These are phyloP conservation scores for Lasioglossum pauxillum DNA, from an alignment of 2,888 invertebrate species.

Conservation along the genomic window DNA sequence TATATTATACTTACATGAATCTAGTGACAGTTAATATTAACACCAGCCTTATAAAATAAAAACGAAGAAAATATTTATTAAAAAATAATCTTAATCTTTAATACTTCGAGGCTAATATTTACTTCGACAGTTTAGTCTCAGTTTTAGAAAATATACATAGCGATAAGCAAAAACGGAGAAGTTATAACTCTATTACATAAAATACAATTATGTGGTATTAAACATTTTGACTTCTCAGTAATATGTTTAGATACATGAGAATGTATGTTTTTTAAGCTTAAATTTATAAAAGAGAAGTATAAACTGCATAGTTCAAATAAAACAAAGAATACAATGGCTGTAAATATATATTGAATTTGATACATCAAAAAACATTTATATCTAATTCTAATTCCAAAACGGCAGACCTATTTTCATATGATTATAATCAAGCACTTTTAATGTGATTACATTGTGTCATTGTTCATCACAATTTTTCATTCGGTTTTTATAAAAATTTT, in stretches of 20 bases:
- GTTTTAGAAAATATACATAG: constrained; percentile 35
- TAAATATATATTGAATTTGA: constrained; percentile 61
- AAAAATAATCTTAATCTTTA: constrained; percentile 48
- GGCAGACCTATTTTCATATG: constrained; percentile 64
- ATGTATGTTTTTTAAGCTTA: constrained; percentile 52
- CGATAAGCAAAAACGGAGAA: constrained; percentile 34
- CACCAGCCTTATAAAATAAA: constrained; percentile 49
- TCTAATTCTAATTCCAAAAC: constrained; percentile 43
- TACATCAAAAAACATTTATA: constrained; percentile 56
- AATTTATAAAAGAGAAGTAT: constrained; percentile 35
- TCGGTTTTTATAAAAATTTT: constrained; percentile 39
- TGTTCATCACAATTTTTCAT: constrained; percentile 23
- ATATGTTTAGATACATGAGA: constrained; percentile 38
- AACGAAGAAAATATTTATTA: constrained; percentile 34
- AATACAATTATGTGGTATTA: constrained; percentile 36
- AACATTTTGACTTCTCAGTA: constrained; percentile 30
- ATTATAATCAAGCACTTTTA: constrained; percentile 44
- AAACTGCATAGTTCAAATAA: constrained; percentile 42
- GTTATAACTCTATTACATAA: constrained; percentile 35
- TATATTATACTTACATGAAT: constrained; percentile 24
- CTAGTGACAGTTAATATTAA: constrained; percentile 55
- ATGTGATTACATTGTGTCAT: constrained; percentile 38
- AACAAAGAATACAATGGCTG: constrained; percentile 42
- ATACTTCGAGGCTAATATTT: constrained; percentile 37
- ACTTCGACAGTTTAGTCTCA: constrained; percentile 29